Conservation (phyloP, 1,140 invertebrate species). For the Calycopis cecrops region DNA sequence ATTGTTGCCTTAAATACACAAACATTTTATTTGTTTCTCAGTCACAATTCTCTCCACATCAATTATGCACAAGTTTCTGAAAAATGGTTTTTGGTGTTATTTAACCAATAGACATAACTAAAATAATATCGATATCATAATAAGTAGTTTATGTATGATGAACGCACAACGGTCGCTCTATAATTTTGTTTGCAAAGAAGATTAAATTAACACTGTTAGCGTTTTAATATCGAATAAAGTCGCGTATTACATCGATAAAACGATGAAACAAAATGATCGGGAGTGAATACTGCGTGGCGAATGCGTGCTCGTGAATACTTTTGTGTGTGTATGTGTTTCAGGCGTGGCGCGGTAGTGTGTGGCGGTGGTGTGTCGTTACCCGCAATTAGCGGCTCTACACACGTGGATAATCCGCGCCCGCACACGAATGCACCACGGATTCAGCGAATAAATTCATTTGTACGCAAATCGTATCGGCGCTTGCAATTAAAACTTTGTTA, state of each 20-base stretch:
- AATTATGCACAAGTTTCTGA: no score
- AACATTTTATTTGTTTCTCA: no score
- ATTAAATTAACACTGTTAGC: constrained; percentile 5
- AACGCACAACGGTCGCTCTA: no score
- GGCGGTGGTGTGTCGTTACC: constrained; percentile 48
- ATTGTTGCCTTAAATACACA: no score
- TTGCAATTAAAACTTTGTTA: constrained; percentile 74
- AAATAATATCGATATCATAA: no score
- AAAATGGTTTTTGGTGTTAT: no score
- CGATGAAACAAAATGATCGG: constrained; percentile 21
- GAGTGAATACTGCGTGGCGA: constrained; percentile 32
- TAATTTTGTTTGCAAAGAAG: constrained; percentile 2
- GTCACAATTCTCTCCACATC: no score
- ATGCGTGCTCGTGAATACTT: constrained; percentile 28
- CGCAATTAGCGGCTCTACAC: constrained; percentile 66
- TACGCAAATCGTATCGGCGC: constrained; percentile 74
- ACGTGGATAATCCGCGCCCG: constrained; percentile 59
- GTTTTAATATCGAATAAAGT: neutral
- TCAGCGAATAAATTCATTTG: constrained; percentile 74
- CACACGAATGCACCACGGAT: constrained; percentile 66
- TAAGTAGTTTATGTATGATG: no score
- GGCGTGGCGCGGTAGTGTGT: constrained; percentile 18
- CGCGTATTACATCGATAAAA: constrained; percentile 1
- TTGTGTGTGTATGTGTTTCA: constrained; percentile 2
- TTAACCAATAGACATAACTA: no score